Evolutionary conservation across 1,140 invertebrate species (phyloP), one percentile per base, ranked within the genome.

Genomic region (Prorops nasuta): DNA sequence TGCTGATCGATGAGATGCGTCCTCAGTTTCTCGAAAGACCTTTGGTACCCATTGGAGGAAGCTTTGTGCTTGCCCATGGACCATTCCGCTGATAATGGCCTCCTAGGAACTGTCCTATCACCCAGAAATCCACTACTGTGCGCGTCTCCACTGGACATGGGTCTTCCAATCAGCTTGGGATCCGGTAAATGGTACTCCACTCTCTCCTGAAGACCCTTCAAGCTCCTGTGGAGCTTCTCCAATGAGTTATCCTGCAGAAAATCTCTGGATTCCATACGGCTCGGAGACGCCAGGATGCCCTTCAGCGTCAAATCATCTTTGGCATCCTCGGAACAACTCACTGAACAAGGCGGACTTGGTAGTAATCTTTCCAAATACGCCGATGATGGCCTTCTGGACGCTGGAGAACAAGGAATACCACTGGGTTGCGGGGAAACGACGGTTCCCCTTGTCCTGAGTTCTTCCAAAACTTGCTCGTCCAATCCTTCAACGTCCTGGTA

Each of bases 391-490:
- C 66, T 64, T 20, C 63, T 67, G n/a, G 57, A 51, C 16, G 60
- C 44, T 0, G 67, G 58, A 0, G 59, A 66, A 37, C 50, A 71
- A 12, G 84, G 83, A 28, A 86, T 82, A 2, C 83, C 83, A 54
- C 82, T 85, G 1, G 84, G 83, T 48, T 84, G 84, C 0, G 84
- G 83, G 1, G 84, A 85, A 44, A 84, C 81, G 46, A 84, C 82
- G 0, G 83, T 84, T 51, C 80, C 80, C 45, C 81, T 78, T 0
- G 84, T 84, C n/a, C 67, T 61, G 0, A 65, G 54, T 20, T 72
- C 70, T 12, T 67, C 64, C 10, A 63, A 39, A 1, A 64, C 51
- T 24, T 58, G 58, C 22, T 71, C 64, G 31, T 66, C 56, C 8
- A 58, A 54, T 6, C 66, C 49, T 35, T 68, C 62, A 15, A 62